Evolutionary conservation across 2,113 vertebrate species (phyloP).

Genomic region (Elachura formosa): DNA sequence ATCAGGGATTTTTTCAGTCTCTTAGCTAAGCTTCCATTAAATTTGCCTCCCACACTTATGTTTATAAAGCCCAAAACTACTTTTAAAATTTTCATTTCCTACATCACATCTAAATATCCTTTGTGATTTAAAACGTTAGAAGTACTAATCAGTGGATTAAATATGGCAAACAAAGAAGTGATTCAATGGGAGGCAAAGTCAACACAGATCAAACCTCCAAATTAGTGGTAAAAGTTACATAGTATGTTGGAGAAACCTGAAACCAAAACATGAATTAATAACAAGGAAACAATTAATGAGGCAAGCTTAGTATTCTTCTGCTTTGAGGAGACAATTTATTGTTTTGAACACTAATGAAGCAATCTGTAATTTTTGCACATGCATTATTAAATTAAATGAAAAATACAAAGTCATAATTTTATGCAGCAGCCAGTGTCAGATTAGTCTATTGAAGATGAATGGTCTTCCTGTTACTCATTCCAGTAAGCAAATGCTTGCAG

Average conservation of each 20-base stretch:
- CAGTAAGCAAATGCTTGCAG: neutral
- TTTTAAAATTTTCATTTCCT: slow-evolving; percentile 55
- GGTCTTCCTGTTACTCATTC: neutral
- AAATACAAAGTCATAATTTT: neutral
- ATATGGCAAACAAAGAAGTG: slow-evolving; percentile 3
- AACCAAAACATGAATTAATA: slow-evolving; percentile 26
- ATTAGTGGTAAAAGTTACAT: slow-evolving; percentile 24
- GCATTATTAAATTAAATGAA: neutral
- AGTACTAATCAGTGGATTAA: slow-evolving; percentile 46
- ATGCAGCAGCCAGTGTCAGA: neutral
- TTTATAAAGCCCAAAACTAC: slow-evolving; percentile 49
- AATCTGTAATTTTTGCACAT: neutral
- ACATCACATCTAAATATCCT: neutral
- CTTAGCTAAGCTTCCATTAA: slow-evolving; percentile 28
- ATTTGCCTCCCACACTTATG: slow-evolving; percentile 18
- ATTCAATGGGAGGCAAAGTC: slow-evolving; percentile 46
- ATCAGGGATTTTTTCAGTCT: slow-evolving; percentile 19
- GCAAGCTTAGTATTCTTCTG: neutral
- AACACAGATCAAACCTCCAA: slow-evolving; percentile 15
- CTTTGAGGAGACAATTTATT: neutral
- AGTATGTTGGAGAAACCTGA: slow-evolving; percentile 8
- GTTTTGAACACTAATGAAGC: neutral
- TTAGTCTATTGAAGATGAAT: neutral
- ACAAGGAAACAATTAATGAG: neutral
- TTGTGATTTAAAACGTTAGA: slow-evolving; percentile 4